phyloP scores from a whole-genome alignment of 1,140 invertebrate genomes.

The Atta colombica region DNA sequence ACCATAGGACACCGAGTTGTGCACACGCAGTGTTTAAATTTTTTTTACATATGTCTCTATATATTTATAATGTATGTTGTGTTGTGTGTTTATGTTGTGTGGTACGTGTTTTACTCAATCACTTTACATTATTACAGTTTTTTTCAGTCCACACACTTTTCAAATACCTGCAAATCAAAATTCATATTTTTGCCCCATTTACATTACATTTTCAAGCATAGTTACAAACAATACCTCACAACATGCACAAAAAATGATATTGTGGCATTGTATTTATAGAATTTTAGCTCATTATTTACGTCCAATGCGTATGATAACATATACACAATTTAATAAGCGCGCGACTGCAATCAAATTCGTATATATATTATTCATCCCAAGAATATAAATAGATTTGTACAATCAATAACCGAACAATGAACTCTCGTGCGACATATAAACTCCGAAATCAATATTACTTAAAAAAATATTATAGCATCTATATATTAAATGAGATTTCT shows the following conservation, averaged over 20 bases:
- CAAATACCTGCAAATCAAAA: slow-evolving; percentile 79
- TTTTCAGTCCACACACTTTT: slow-evolving; percentile 81
- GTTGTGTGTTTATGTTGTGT: slow-evolving; percentile 69
- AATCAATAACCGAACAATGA: slow-evolving; percentile 35
- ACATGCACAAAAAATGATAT: not conserved
- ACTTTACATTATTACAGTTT: slow-evolving; percentile 82
- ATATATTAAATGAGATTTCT: not conserved
- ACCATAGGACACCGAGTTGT: slow-evolving; percentile 81
- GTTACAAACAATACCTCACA: not conserved
- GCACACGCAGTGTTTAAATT: slow-evolving; percentile 68
- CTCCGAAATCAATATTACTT: slow-evolving; percentile 18
- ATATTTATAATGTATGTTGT: slow-evolving; percentile 40
- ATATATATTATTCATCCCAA: not conserved
- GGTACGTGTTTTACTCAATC: slow-evolving; percentile 79
- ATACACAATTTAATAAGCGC: not conserved
- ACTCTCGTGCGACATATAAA: not conserved
- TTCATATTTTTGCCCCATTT: slow-evolving; percentile 16
- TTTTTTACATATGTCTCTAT: slow-evolving; percentile 59
- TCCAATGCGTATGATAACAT: not conserved
- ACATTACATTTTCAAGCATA: not conserved
- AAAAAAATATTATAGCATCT: not conserved
- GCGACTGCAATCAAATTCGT: not conserved
- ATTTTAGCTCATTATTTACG: slow-evolving; percentile 2
- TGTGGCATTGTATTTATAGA: not conserved
- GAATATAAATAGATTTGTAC: slow-evolving; percentile 32